phyloP scores from a whole-genome alignment of 2,888 invertebrate species.

The Drosophila infuscata region DNA sequence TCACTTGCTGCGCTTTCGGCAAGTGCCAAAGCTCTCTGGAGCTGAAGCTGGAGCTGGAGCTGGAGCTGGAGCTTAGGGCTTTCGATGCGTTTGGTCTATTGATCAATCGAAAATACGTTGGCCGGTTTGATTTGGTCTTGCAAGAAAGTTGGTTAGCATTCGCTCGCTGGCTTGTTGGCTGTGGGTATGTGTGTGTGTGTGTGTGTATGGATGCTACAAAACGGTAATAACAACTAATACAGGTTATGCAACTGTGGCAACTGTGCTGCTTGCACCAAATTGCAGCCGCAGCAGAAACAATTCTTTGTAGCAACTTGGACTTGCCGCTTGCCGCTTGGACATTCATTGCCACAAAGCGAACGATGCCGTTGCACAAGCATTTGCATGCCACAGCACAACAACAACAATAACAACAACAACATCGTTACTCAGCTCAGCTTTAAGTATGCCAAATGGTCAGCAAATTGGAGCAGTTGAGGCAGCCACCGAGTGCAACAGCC shows the following conservation, averaged over 20 bases:
- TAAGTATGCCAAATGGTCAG: constrained; percentile 77
- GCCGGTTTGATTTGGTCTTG: constrained; percentile 7
- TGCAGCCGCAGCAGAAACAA: constrained; percentile 48
- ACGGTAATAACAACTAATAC: constrained; percentile 79
- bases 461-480: constrained; percentile 62
- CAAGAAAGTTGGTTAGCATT: constrained; percentile 45
- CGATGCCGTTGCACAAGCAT: constrained; percentile 64
- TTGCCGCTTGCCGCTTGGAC: constrained; percentile 34
- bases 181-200: constrained; percentile 5
- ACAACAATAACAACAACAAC: not conserved
- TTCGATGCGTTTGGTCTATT: constrained; percentile 43
- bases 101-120: constrained; percentile 60
- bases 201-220: constrained; percentile 48
- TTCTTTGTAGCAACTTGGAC: constrained; percentile 33
- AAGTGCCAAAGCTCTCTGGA: constrained; percentile 60
- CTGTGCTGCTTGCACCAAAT: constrained; percentile 58
- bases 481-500: constrained; percentile 9
- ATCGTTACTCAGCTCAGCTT: constrained; percentile 8
- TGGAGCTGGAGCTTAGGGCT: constrained; percentile 45
- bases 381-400: constrained; percentile 64
- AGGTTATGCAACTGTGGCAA: constrained; percentile 73
- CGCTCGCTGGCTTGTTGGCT: constrained; percentile 11
- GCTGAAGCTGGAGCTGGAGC: not conserved
- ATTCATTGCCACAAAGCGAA: constrained; percentile 45
- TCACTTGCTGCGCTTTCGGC: constrained; percentile 72